Percentiles rank a stretch among this genome's conserved stretches.
phyloP scores from a whole-genome alignment of 2,113 vertebrate genomes.

The Hipposideros armiger region DNA sequence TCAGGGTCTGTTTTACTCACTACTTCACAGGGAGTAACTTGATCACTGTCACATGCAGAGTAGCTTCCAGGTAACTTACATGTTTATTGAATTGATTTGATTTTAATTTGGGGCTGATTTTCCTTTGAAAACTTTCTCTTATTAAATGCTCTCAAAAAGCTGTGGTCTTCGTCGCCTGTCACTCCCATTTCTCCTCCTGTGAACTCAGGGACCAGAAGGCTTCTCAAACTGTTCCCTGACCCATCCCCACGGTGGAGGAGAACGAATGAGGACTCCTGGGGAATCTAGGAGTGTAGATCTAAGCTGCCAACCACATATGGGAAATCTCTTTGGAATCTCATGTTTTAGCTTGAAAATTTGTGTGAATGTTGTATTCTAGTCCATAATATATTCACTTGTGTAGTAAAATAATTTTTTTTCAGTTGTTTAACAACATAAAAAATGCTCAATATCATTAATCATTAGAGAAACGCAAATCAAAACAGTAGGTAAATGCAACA shows the following conservation, averaged over 20 bases:
- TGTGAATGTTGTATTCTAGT: slow-evolving; percentile 12
- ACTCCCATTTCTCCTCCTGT: background rate
- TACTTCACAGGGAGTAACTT: background rate
- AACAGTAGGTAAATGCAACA: background rate
- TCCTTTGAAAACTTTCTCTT: slow-evolving; percentile 2
- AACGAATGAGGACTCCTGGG: background rate
- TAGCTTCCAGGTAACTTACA: background rate
- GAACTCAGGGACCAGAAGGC: background rate
- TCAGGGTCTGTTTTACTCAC: background rate
- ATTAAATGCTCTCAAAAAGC: background rate
- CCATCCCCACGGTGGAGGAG: background rate
- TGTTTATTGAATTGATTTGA: slow-evolving; percentile 22
- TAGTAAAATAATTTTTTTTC: background rate
- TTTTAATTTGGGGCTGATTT: background rate
- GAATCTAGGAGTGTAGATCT: background rate
- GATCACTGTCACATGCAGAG: background rate
- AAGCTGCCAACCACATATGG: background rate
- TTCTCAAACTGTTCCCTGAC: background rate
- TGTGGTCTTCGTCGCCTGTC: background rate
- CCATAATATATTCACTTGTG: background rate
- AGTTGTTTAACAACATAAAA: background rate
- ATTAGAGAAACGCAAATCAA: background rate
- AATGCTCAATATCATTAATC: background rate
- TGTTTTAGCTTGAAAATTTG: background rate
- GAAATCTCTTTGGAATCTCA: background rate